Percentiles rank a stretch among this genome's conserved stretches.
These are phyloP conservation scores for Halcyon leucocephala DNA, from an alignment of 2,797 vertebrate species.

Conservation along the genomic window DNA sequence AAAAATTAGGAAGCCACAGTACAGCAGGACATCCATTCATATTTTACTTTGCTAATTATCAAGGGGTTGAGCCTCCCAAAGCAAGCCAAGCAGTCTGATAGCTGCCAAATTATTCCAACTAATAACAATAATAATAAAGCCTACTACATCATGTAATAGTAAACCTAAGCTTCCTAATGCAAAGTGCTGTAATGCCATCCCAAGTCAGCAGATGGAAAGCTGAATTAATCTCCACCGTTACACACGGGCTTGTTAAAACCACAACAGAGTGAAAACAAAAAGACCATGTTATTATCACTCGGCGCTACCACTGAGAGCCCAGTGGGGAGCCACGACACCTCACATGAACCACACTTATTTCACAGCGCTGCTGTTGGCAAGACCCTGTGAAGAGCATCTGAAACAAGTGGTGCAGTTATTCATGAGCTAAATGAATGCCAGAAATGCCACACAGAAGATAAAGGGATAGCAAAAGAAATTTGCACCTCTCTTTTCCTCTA, in stretches of 20 bases:
- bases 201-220: background rate
- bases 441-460: background rate
- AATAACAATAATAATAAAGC: background rate
- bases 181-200: conserved; percentile 1
- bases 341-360: background rate
- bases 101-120: background rate
- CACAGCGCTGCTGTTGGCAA: conserved; percentile 27
- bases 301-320: background rate
- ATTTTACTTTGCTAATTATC: background rate
- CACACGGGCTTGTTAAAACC: background rate
- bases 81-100: background rate
- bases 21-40: background rate
- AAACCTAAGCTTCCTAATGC: conserved; percentile 8
- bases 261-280: conserved; percentile 32
- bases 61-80: background rate
- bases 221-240: background rate
- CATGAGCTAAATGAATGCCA: conserved; percentile 15
- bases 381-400: background rate
- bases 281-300: conserved; percentile 25
- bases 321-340: conserved; percentile 27
- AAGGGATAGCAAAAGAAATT: background rate
- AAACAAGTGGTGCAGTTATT: conserved; percentile 10
- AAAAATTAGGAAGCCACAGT: background rate
- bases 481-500: conserved; percentile 31
- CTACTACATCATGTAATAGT: background rate